Conservation (phyloP, 2,113 vertebrate genomes). For the Urocynchramus pylzowi region DNA sequence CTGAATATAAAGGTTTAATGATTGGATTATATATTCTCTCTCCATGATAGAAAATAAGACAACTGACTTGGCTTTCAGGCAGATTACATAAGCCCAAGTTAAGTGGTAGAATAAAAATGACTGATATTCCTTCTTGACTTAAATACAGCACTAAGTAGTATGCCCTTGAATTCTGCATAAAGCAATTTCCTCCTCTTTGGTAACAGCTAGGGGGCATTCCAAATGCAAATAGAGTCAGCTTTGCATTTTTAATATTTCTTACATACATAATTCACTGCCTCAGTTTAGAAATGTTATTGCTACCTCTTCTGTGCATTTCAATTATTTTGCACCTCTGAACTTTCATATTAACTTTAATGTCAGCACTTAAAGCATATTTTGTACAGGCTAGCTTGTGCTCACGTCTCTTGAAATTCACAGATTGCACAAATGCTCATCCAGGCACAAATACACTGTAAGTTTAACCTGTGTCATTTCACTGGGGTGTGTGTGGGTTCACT, state of each 20-base stretch:
- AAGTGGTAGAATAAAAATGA: constrained; percentile 84
- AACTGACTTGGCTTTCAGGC: constrained; percentile 71
- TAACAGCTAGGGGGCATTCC: constrained; percentile 78
- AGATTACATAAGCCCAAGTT: constrained; percentile 79
- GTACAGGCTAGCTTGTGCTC: background rate
- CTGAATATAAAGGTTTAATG: constrained; percentile 74
- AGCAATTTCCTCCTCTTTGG: constrained; percentile 76
- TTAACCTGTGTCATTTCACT: constrained; percentile 1
- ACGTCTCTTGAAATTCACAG: constrained; percentile 14
- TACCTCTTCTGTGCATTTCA: constrained; percentile 73
- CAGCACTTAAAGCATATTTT: constrained; percentile 62
- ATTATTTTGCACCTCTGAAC: constrained; percentile 79
- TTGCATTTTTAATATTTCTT: constrained; percentile 83
- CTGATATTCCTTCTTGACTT: constrained; percentile 77
- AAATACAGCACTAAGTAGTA: constrained; percentile 75
- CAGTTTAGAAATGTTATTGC: constrained; percentile 75
- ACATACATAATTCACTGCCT: constrained; percentile 78
- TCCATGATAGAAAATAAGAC: constrained; percentile 75
- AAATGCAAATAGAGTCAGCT: constrained; percentile 78
- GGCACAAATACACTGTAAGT: background rate
- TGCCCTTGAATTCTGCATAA: constrained; percentile 78
- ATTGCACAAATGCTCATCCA: background rate
- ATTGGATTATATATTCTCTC: constrained; percentile 73
- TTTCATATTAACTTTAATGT: constrained; percentile 74
- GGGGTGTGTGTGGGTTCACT: background rate